phyloP scores from a whole-genome alignment of 2,797 vertebrate species.

The Pseudotriccus pelzelni region DNA sequence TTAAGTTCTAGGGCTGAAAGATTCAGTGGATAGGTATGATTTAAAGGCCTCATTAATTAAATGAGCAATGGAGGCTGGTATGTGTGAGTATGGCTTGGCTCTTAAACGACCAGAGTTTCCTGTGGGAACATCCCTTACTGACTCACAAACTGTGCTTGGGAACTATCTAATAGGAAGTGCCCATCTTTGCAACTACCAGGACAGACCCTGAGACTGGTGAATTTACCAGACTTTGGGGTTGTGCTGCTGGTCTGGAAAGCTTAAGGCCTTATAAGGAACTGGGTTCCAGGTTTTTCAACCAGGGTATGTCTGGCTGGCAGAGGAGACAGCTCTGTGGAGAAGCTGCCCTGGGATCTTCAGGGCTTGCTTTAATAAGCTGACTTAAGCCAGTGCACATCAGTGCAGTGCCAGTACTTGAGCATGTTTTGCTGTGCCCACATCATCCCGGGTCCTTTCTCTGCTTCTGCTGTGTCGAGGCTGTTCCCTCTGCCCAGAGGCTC shows the following conservation, averaged over 20 bases:
- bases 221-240: not conserved
- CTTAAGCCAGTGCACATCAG: not conserved
- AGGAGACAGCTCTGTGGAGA: not conserved
- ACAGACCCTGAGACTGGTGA: not conserved
- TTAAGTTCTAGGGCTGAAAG: not conserved
- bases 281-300: not conserved
- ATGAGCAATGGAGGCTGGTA: not conserved
- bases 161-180: not conserved
- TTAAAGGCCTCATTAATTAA: not conserved
- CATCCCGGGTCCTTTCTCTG: not conserved
- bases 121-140: not conserved
- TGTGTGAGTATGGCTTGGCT: not conserved
- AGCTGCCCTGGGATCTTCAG: not conserved
- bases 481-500: not conserved
- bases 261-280: not conserved
- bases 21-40: not conserved
- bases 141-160: not conserved
- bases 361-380: not conserved
- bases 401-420: not conserved
- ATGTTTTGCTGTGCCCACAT: not conserved
- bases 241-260: not conserved
- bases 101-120: not conserved
- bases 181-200: not conserved
- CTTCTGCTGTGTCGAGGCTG: not conserved
- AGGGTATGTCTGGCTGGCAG: not conserved